Evolutionary conservation across 2,113 vertebrate species (phyloP).

Genomic region (Cynocephalus volans): DNA sequence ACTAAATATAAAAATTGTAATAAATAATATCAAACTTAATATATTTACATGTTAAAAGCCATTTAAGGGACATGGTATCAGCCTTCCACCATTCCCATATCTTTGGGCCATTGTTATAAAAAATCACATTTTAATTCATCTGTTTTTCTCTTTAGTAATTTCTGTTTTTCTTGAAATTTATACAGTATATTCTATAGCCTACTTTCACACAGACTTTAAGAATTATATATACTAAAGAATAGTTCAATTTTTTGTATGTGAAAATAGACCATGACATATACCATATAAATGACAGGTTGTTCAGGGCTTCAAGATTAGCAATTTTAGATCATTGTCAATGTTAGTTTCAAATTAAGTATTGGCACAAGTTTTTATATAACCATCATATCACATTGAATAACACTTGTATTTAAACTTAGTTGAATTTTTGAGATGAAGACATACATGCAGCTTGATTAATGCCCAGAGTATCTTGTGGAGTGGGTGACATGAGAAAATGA

Average conservation of each 20-base stretch:
- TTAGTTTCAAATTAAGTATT: conserved; percentile 27
- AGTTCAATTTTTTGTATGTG: not conserved
- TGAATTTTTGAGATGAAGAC: conserved; percentile 54
- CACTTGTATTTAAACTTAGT: not conserved
- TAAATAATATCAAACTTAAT: conserved; percentile 4
- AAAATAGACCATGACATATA: not conserved
- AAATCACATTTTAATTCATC: not conserved
- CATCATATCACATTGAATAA: not conserved
- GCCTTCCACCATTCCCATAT: not conserved
- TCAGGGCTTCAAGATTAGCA: not conserved
- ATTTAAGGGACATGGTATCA: not conserved
- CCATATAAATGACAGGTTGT: not conserved
- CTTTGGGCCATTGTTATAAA: not conserved
- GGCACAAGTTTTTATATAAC: not conserved
- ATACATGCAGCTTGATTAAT: not conserved
- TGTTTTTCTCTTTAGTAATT: conserved; percentile 23
- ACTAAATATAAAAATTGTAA: conserved; percentile 56
- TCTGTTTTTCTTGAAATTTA: conserved; percentile 47
- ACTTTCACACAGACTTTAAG: not conserved
- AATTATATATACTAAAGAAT: not conserved
- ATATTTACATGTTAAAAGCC: conserved; percentile 9
- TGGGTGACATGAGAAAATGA: not conserved
- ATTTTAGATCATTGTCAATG: not conserved
- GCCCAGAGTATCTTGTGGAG: not conserved
- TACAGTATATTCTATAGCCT: not conserved